Percentiles rank a stretch among this genome's conserved stretches.
Evolutionary conservation across 2,113 vertebrate genomes (phyloP).

Genomic region (Oostethus manadensis): DNA sequence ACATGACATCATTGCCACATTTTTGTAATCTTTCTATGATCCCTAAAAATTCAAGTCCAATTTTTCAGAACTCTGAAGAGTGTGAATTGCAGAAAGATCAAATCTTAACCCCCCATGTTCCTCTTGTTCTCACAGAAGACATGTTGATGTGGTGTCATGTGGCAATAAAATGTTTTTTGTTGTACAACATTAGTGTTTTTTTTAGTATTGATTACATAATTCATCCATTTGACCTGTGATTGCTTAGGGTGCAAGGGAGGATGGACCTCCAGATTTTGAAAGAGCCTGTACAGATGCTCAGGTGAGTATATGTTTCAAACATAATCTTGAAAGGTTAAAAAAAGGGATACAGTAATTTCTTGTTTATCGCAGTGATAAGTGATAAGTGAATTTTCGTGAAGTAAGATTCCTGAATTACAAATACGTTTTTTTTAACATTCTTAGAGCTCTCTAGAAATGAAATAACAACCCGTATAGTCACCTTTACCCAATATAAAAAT

Average conservation of each 20-base stretch:
- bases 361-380: not conserved
- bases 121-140: not conserved
- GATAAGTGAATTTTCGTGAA: too few species aligned
- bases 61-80: too few species aligned
- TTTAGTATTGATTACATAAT: too few species aligned
- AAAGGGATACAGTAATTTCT: not conserved
- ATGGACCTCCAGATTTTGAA: slow-evolving; percentile 75
- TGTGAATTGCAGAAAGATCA: not conserved
- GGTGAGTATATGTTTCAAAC: slow-evolving; percentile 61
- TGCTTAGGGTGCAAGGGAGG: slow-evolving; percentile 84
- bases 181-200: not conserved
- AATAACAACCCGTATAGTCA: too few species aligned
- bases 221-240: not conserved
- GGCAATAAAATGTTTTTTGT: not conserved
- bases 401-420: too few species aligned
- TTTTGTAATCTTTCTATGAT: not conserved
- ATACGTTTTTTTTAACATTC: too few species aligned
- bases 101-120: not conserved
- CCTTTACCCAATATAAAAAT: too few species aligned
- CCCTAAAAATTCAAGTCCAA: too few species aligned
- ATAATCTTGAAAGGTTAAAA: not conserved
- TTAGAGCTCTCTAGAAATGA: too few species aligned
- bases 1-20: not conserved
- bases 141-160: not conserved
- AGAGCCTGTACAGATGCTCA: slow-evolving; percentile 81